These are phyloP conservation scores for Entelurus aequoreus DNA, from an alignment of 2,113 vertebrate genomes.

Conservation along the genomic window DNA sequence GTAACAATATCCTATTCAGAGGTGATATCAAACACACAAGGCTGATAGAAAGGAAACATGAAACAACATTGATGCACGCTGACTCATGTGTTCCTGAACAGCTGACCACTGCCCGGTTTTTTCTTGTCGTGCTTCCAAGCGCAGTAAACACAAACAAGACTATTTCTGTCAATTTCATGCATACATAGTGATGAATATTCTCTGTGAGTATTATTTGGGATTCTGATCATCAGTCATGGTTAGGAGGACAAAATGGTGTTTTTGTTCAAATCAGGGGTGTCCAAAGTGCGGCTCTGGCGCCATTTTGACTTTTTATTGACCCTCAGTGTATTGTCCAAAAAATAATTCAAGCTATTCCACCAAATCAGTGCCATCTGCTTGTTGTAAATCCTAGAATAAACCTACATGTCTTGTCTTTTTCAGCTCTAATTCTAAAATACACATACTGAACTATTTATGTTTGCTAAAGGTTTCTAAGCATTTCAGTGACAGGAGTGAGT, in stretches of 20 bases:
- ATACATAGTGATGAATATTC: constrained; percentile 1
- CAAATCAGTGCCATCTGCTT: too few relatives aligned
- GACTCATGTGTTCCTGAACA: background rate
- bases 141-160: background rate
- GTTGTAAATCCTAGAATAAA: too few relatives aligned
- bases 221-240: constrained; percentile 36
- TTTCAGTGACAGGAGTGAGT: too few relatives aligned
- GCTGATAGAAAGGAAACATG: constrained; percentile 41
- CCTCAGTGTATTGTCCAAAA: too few relatives aligned
- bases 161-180: constrained; percentile 1
- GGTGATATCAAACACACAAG: constrained; percentile 68
- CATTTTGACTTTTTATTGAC: background rate
- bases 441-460: too few relatives aligned
- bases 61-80: constrained; percentile 2
- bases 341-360: too few relatives aligned
- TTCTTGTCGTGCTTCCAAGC: background rate
- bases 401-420: too few relatives aligned
- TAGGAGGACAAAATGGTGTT: constrained; percentile 52
- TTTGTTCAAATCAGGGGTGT: background rate
- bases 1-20: constrained; percentile 40
- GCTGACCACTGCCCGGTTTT: background rate
- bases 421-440: too few relatives aligned
- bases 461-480: too few relatives aligned
- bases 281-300: background rate
- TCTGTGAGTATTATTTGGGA: background rate